Base-by-base conservation (phyloP, 2,113 vertebrate species). In the Pluvialis apricaria region DNA sequence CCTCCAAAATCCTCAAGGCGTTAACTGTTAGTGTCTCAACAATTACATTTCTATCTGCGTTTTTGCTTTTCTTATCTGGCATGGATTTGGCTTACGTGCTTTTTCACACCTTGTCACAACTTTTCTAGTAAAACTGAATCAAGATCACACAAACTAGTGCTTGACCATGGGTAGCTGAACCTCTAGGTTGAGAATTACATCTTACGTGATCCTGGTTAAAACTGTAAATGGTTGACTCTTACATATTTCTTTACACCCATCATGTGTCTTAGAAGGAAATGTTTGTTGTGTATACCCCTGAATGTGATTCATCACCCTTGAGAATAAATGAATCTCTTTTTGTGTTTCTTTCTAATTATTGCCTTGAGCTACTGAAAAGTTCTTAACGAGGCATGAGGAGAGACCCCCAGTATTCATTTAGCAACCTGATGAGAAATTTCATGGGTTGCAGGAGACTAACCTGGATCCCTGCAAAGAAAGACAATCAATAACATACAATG, bases 201-300 rank as follows among this genome's bases (percentile, higher is more conserved):
- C 3, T 81, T 68, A 55, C 4, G 20, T 42, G 25, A 66, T 58
- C 14, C 24, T 62, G 25, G 73, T 36, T 89, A 58, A 81, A 66
- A 66, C 2, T 22, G 6, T 34, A 47, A 66, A 58, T 55, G 0
- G 31, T 21, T 29, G 51, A 66, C 9, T 60, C 5, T 78, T 36
- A 44, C 9, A 5, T 36, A 34, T 44, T 70, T 61, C n/a, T 75
- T 78, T 64, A 68, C 5, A 54, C 1, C 3, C 34, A 28, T 31
- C 5, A 13, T 11, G 15, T 24, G 5, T 42, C 25, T 65, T 45
- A 84, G n/a, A 78, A 94, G 29, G 82, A 92, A 82, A 72, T 68
- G 4, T 17, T 32, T 42, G 6, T 44, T 2, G 0, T 57, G 8
- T 51, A n/a, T 51, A 79, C 2, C 5, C 13, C 9, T 34, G 6